Conservation (phyloP, 1,140 invertebrate genomes). For the Drosophila murphyi region DNA sequence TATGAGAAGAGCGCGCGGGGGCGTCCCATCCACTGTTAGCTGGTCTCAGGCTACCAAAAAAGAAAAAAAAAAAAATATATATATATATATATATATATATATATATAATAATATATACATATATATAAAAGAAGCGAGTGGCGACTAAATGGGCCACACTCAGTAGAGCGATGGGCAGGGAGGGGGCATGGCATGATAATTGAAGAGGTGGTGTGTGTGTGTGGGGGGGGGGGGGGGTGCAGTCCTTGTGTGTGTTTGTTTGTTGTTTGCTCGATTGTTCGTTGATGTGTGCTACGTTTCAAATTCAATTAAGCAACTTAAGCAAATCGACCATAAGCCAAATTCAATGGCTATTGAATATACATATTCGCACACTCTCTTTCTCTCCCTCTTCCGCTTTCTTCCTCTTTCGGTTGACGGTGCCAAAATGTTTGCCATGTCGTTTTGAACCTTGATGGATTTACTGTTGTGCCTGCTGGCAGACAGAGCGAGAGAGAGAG, state of each 20-base stretch:
- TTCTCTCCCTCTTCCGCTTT: neutral
- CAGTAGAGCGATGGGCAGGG: too few relatives aligned
- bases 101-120: too few relatives aligned
- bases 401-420: conserved; percentile 9
- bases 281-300: conserved; percentile 40
- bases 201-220: neutral
- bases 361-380: conserved; percentile 1
- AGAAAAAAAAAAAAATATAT: neutral
- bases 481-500: neutral
- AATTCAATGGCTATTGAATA: conserved; percentile 42
- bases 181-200: too few relatives aligned
- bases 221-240: too few relatives aligned
- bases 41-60: conserved; percentile 10
- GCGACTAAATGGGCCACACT: too few relatives aligned
- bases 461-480: conserved; percentile 31
- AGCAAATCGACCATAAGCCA: conserved; percentile 38
- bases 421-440: conserved; percentile 73
- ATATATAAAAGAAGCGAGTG: too few relatives aligned
- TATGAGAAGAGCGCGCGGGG: conserved; percentile 29
- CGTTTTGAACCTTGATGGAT: conserved; percentile 73
- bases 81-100: too few relatives aligned
- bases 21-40: conserved; percentile 5
- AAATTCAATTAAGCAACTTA: conserved; percentile 60
- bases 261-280: conserved; percentile 6
- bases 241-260: neutral